phyloP scores from a whole-genome alignment of 2,888 invertebrate genomes.

The Glyphotaelius pellucidus region DNA sequence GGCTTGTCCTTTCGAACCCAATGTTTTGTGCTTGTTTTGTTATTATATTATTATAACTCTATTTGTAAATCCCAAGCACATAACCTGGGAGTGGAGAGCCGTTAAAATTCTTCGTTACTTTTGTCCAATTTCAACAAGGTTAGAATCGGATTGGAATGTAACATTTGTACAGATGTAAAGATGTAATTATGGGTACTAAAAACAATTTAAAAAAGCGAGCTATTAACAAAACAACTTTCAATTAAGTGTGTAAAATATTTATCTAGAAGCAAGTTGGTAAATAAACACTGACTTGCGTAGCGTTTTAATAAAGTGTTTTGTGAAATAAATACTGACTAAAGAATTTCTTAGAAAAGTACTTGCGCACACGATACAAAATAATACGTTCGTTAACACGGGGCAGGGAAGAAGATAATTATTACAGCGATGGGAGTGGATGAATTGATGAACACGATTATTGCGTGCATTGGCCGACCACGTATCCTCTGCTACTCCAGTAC shows the following conservation, averaged over 20 bases:
- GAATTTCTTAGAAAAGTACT: neutral
- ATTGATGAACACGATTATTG: slow-evolving; percentile 21
- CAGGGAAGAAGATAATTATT: neutral
- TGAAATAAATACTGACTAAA: neutral
- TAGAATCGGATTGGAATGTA: slow-evolving; percentile 12
- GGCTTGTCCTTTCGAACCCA: neutral
- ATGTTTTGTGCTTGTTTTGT: neutral
- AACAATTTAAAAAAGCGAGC: neutral
- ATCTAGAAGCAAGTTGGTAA: neutral
- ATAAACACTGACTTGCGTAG: neutral
- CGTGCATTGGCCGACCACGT: neutral
- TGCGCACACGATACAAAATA: neutral
- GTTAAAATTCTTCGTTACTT: slow-evolving; percentile 33
- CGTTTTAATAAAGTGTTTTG: neutral
- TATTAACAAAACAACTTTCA: neutral
- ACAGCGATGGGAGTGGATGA: neutral
- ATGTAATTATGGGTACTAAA: neutral
- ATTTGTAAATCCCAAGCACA: neutral
- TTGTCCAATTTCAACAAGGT: slow-evolving; percentile 28
- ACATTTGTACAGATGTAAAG: slow-evolving; percentile 4
- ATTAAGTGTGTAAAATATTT: neutral
- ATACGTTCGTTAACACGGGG: neutral
- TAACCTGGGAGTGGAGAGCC: slow-evolving; percentile 9
- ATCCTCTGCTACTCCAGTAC: neutral
- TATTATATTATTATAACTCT: neutral